Evolutionary conservation across 2,113 vertebrate genomes (phyloP).

Genomic region (Muscicapa adusta): DNA sequence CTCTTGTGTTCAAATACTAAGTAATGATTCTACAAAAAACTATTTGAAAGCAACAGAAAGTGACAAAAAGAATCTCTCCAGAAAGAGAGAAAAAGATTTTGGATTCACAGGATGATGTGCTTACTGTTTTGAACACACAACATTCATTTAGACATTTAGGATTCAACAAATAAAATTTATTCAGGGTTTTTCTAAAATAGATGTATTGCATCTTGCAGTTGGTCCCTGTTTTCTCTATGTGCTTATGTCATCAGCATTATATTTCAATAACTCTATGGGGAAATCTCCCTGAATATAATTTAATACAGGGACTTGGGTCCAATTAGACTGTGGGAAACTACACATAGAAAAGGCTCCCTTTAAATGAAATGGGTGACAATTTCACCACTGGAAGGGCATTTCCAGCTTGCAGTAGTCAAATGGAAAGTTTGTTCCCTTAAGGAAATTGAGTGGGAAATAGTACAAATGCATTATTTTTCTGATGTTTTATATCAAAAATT

Average conservation of each 20-base stretch:
- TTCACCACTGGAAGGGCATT: background rate
- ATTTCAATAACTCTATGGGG: background rate
- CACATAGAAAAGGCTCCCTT: background rate
- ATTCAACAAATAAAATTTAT: background rate
- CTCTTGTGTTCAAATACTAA: background rate
- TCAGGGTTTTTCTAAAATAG: background rate
- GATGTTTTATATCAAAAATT: background rate
- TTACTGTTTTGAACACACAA: background rate
- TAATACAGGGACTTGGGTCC: background rate
- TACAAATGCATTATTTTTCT: background rate
- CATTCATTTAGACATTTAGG: background rate
- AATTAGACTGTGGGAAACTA: background rate
- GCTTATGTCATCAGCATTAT: background rate
- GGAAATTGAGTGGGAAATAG: background rate
- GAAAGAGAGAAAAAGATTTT: background rate
- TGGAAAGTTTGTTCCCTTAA: background rate
- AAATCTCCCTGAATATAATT: background rate
- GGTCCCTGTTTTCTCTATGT: background rate
- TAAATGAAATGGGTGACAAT: background rate
- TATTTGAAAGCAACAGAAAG: background rate
- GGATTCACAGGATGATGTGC: background rate
- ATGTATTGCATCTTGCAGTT: background rate
- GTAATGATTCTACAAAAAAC: background rate
- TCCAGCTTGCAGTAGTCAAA: background rate
- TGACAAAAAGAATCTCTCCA: background rate